Percentiles rank a stretch among this genome's conserved stretches.
These are phyloP conservation scores for Platysternon megacephalum DNA, from an alignment of 2,113 vertebrate species.

Conservation along the genomic window DNA sequence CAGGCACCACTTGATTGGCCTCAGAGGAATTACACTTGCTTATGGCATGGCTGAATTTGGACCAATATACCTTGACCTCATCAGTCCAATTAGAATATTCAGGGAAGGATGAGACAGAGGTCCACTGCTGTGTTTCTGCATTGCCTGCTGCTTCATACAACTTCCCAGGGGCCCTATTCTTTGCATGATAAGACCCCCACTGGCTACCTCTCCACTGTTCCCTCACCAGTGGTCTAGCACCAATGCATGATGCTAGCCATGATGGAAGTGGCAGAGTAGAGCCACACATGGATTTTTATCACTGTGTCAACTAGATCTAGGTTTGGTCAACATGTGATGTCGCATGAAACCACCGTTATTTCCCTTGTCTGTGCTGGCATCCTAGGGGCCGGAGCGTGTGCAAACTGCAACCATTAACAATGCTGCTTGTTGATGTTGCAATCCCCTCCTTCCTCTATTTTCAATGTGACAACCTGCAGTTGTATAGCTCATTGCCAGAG, in stretches of 20 bases:
- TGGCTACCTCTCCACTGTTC: background rate
- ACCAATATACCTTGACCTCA: background rate
- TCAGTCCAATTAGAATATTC: accelerated
- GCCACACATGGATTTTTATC: background rate
- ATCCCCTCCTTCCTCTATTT: background rate
- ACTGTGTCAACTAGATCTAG: background rate
- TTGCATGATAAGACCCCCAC: background rate
- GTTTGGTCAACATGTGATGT: background rate
- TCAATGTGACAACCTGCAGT: background rate
- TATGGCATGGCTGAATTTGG: background rate
- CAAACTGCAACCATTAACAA: background rate
- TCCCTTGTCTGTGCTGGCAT: background rate
- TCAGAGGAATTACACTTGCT: background rate
- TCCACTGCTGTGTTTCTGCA: accelerated
- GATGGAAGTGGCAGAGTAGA: accelerated
- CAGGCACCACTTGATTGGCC: background rate
- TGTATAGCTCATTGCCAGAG: background rate
- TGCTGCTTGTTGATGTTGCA: background rate
- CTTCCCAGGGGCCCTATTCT: background rate
- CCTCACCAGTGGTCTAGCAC: background rate
- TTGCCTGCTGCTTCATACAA: accelerated
- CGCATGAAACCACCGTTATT: background rate
- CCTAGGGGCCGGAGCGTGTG: background rate
- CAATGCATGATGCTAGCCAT: background rate
- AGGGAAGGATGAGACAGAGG: accelerated